Conservation (phyloP, 2,113 vertebrate genomes). For the Numenius arquata region DNA sequence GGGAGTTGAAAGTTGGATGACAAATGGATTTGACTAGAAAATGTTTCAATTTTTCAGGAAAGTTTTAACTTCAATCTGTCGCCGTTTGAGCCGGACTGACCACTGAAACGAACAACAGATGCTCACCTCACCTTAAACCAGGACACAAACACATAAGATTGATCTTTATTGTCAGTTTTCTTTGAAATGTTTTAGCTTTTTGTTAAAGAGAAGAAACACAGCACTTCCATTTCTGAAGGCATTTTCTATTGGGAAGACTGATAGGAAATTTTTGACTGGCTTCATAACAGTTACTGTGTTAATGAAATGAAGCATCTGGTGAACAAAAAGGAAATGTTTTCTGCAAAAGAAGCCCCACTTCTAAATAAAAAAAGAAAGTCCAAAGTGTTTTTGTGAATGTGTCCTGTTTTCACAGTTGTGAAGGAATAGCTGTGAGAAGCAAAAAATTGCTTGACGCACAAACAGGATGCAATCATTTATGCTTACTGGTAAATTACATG, state of each 20-base stretch:
- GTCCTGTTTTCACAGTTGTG: background rate
- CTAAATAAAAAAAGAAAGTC: background rate
- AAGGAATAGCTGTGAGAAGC: background rate
- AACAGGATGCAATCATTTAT: background rate
- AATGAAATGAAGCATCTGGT: background rate
- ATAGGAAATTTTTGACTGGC: background rate
- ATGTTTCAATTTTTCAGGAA: background rate
- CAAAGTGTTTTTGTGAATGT: background rate
- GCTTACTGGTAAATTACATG: background rate
- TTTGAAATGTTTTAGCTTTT: background rate
- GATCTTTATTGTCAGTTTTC: background rate
- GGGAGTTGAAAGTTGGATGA: background rate
- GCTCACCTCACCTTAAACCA: background rate
- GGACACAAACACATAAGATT: background rate
- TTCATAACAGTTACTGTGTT: background rate
- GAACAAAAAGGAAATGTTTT: background rate
- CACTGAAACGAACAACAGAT: background rate
- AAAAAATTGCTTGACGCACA: background rate
- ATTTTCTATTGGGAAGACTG: background rate
- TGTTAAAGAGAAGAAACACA: background rate
- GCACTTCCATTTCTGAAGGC: background rate
- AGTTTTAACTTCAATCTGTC: background rate
- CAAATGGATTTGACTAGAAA: background rate
- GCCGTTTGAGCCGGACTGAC: background rate
- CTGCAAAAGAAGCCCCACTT: background rate